Conservation (phyloP, 1,140 invertebrate genomes). For the Cyphomyrmex costatus region DNA sequence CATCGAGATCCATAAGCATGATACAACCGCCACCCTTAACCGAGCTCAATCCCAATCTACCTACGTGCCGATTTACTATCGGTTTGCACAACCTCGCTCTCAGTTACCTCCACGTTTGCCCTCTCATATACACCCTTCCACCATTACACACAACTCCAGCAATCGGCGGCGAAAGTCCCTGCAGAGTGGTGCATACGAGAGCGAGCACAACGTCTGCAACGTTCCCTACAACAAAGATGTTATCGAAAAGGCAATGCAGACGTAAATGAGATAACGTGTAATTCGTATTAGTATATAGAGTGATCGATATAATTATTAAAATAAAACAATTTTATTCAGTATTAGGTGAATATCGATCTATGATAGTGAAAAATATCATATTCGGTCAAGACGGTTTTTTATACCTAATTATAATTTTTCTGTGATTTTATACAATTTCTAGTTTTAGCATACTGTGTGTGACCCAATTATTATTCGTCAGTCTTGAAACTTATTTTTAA, state of each 20-base stretch:
- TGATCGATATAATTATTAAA: conserved; percentile 12
- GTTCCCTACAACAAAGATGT: conserved; percentile 27
- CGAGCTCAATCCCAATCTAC: conserved; percentile 40
- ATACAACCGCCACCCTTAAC: conserved; percentile 13
- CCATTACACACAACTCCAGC: conserved; percentile 5
- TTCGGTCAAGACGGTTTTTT: too few relatives aligned
- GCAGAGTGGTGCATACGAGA: conserved; percentile 47
- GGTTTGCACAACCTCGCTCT: conserved; percentile 56
- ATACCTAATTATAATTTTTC: too few relatives aligned
- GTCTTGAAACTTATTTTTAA: too few relatives aligned
- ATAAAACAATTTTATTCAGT: conserved; percentile 2
- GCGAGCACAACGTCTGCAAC: conserved; percentile 45
- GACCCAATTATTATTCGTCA: too few relatives aligned
- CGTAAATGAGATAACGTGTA: conserved; percentile 3
- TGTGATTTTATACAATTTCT: too few relatives aligned
- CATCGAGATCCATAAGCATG: conserved; percentile 51
- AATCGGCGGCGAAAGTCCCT: conserved; percentile 54
- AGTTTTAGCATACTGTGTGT: too few relatives aligned
- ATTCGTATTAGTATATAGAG: neutral
- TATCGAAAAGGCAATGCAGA: conserved; percentile 17
- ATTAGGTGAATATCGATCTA: too few relatives aligned
- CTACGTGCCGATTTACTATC: conserved; percentile 66
- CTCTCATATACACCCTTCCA: conserved; percentile 2
- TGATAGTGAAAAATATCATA: too few relatives aligned
- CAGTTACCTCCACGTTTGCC: conserved; percentile 11